Conservation (phyloP, 2,113 vertebrate species). For the Canis aureus region DNA sequence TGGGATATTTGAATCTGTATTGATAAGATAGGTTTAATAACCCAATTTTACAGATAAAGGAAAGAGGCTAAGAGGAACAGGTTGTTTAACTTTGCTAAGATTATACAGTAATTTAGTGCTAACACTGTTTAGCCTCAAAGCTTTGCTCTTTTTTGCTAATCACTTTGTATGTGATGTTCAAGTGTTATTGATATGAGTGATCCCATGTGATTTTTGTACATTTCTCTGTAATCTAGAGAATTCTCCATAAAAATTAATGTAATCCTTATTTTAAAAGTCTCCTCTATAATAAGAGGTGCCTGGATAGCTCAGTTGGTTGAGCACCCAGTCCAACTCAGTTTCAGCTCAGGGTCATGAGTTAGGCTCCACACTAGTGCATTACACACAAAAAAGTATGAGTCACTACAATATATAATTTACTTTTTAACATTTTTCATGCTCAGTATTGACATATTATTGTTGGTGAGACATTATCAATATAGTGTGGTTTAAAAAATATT, state of each 20-base stretch:
- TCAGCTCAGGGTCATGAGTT: neutral
- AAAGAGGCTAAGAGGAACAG: neutral
- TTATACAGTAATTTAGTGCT: neutral
- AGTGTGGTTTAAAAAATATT: neutral
- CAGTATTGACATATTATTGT: neutral
- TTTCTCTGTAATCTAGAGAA: neutral
- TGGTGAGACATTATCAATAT: neutral
- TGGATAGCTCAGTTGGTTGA: neutral
- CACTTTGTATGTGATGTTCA: neutral
- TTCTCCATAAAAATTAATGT: neutral
- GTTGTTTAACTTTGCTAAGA: neutral
- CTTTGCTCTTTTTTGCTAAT: neutral
- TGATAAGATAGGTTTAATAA: neutral
- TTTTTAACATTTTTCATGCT: conserved; percentile 28
- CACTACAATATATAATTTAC: neutral
- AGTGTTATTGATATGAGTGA: neutral
- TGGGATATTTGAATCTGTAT: neutral
- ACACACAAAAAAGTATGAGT: neutral
- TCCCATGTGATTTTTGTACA: neutral
- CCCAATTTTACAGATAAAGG: neutral
- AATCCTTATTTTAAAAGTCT: neutral
- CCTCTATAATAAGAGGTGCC: neutral
- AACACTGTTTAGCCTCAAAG: neutral
- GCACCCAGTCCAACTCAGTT: neutral
- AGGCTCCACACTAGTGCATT: neutral